A percentile compares a stretch with the other conserved stretches of the same genome.
These are phyloP conservation scores for Characodon lateralis DNA, from an alignment of 2,797 vertebrate genomes.

Conservation along the genomic window DNA sequence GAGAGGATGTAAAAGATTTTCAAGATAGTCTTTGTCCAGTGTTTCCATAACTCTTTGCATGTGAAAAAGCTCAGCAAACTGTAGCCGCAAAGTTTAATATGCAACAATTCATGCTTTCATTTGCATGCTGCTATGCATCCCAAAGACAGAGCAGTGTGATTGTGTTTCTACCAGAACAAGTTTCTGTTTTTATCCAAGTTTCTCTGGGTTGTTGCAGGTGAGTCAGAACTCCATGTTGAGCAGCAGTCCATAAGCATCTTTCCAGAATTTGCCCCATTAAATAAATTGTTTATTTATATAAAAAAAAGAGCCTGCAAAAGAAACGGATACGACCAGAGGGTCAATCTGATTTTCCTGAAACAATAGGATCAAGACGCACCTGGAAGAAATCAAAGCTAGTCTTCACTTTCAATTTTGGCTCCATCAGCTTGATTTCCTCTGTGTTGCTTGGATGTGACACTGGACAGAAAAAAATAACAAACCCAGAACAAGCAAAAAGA, in stretches of 20 bases:
- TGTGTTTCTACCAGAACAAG: neutral
- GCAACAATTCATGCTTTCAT: neutral
- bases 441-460: neutral
- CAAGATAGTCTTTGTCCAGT: neutral
- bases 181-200: neutral
- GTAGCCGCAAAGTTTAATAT: neutral
- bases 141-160: neutral
- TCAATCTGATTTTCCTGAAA: neutral
- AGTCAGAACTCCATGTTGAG: neutral
- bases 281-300: neutral
- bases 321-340: neutral
- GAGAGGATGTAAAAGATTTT: neutral
- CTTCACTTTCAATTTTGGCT: neutral
- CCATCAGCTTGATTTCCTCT: neutral
- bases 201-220: neutral
- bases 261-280: neutral
- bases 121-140: neutral
- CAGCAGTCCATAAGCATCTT: neutral
- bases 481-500: neutral
- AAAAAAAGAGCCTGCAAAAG: neutral
- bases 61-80: neutral
- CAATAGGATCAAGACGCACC: neutral
- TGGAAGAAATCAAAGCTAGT: neutral
- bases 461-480: neutral
- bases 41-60: neutral